Evolutionary conservation across 2,797 vertebrate genomes (phyloP), one percentile per base, ranked within the genome.

Genomic region (Psittacula echo): DNA sequence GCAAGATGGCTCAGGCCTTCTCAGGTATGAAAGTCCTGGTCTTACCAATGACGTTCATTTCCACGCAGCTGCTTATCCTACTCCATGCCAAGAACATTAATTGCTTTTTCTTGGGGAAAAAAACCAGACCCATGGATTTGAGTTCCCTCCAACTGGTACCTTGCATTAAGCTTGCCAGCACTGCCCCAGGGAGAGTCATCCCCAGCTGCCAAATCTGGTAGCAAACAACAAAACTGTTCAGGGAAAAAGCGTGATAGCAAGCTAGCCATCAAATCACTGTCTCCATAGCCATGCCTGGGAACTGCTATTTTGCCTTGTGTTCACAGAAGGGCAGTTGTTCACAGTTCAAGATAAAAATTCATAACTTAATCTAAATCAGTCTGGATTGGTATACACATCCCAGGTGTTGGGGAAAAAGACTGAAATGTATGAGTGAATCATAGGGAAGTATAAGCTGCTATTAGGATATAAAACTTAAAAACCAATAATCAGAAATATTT

Each of bases 71-170:
- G 47, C 65, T 93, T 22, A 19, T 66, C 41, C 42, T 37, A 12
- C 17, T 58, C 73, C 67, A 60, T 6, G 5, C 41, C 56, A 85
- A 45, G 30, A 56, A 39, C 48, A 71, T 3, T 3, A 22, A 13
- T 3, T 56, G 65, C 0, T 24, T 42, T 77, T 61, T 34, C 62
- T 9, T 34, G 10, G 17, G 14, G 60, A 4, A 24, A 53, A 30
- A 30, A 62, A 45, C 12, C 1, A 1, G 14, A 87, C 65, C 51
- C 1, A 7, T 5, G 44, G 60, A 75, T 34, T 23, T 0, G 0
- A 93, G 71, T 13, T 81, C 37, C 56, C 32, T 65, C 56, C 64
- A 51, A 7, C 1, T 2, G 0, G 27, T 19, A 53, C 32, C 60
- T 66, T 65, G 73, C 48, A 67, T 26, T 6, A 13, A 44, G 47